These are phyloP conservation scores for Gymnoscopelus microlampas DNA, from an alignment of 2,797 vertebrate genomes.

Conservation along the genomic window DNA sequence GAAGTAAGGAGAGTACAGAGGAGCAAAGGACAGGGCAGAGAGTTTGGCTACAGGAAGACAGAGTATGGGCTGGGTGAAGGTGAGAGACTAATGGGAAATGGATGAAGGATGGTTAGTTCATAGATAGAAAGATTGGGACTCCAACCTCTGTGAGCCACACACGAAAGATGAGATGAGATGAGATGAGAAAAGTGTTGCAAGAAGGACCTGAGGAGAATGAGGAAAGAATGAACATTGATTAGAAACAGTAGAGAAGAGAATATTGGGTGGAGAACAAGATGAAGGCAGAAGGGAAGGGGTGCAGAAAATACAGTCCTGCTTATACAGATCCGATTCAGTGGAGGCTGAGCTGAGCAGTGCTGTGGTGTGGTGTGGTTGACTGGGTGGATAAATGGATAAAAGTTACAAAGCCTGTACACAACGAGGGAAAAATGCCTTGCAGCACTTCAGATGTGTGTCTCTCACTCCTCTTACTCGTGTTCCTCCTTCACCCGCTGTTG, in stretches of 20 bases:
- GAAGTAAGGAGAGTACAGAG: neutral
- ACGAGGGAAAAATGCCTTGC: constrained; percentile 53
- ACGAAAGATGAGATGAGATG: constrained; percentile 16
- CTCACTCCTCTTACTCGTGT: constrained; percentile 32
- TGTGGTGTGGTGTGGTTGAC: constrained; percentile 36
- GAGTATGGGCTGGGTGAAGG: neutral
- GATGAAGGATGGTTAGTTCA: constrained; percentile 24
- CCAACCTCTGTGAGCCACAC: neutral
- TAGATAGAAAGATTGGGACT: constrained; percentile 21
- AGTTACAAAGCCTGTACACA: constrained; percentile 39
- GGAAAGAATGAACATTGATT: constrained; percentile 21
- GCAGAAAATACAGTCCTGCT: constrained; percentile 33
- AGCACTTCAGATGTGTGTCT: constrained; percentile 41
- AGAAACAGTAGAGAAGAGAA: constrained; percentile 34
- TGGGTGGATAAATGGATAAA: constrained; percentile 50
- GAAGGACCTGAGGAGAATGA: constrained; percentile 9
- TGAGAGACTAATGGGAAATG: neutral
- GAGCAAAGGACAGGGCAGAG: neutral
- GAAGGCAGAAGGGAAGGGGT: neutral
- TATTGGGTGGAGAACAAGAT: constrained; percentile 5
- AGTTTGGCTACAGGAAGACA: neutral
- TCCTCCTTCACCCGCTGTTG: constrained; percentile 29
- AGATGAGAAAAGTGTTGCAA: constrained; percentile 9
- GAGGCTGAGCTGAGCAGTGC: constrained; percentile 35
- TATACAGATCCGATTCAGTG: constrained; percentile 30